A percentile compares a stretch with the other conserved stretches of the same genome.
phyloP scores from a whole-genome alignment of 2,888 invertebrate genomes.

The Acanthoscelides obtectus region DNA sequence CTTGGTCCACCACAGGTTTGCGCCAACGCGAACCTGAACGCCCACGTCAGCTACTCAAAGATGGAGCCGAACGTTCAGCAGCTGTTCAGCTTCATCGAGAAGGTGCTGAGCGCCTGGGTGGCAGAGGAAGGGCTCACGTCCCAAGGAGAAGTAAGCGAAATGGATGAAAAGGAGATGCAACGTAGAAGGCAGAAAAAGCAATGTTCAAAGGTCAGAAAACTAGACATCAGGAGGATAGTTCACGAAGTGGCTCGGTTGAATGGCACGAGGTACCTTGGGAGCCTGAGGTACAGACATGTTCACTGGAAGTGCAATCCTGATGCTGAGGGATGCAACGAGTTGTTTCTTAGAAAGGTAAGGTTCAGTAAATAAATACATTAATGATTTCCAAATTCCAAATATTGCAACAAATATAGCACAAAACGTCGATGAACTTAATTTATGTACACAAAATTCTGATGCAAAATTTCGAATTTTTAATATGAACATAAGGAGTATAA shows the following conservation, averaged over 20 bases:
- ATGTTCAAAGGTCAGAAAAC: conserved; percentile 60
- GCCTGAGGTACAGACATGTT: conserved; percentile 68
- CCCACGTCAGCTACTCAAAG: conserved; percentile 51
- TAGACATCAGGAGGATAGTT: conserved; percentile 65
- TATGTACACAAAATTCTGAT: too few relatives aligned
- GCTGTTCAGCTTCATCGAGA: conserved; percentile 76
- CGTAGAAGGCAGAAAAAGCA: conserved; percentile 58
- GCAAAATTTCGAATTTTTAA: too few relatives aligned
- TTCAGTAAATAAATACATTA: too few relatives aligned
- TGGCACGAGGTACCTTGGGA: conserved; percentile 63
- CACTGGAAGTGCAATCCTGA: conserved; percentile 84
- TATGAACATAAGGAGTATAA: too few relatives aligned
- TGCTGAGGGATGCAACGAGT: conserved; percentile 83
- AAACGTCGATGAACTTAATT: too few relatives aligned
- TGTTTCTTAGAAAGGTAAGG: conserved; percentile 78
- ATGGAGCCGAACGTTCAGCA: conserved; percentile 75
- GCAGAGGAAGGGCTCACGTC: conserved; percentile 68
- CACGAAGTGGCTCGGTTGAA: conserved; percentile 66
- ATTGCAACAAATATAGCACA: too few relatives aligned
- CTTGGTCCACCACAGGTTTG: background rate
- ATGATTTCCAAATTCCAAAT: too few relatives aligned
- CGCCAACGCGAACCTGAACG: conserved; percentile 55
- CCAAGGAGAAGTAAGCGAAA: conserved; percentile 69
- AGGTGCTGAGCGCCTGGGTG: conserved; percentile 75
- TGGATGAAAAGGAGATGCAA: conserved; percentile 61